Base-by-base conservation (phyloP, 2,113 vertebrate species). In the Megalops atlanticus region DNA sequence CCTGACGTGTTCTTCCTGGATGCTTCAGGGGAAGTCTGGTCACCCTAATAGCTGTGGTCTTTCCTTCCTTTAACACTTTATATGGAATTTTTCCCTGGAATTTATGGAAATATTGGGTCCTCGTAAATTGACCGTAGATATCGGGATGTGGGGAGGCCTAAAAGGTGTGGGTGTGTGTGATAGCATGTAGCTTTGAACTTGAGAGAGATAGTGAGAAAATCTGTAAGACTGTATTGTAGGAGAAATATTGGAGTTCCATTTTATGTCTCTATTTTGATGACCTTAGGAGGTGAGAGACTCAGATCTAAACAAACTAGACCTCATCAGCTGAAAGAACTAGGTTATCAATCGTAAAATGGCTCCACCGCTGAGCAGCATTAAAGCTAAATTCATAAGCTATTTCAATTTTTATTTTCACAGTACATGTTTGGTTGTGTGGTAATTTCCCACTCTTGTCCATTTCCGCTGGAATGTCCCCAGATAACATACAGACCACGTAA, bases 1-100 rank as follows among this genome's bases (percentile, higher is more conserved):
- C 54, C 52, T 68, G 52, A 16, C 2, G 35, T 14, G 18, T 10
- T n/a, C 14, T 33, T 14, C 11, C 47, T 27, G 18, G 39, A 49
- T n/a, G 49, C 47, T 69, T 58, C 58, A 81, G 74, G 90, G 91
- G 91, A 92, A 90, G 83, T 87, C 87, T 81, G 84, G 78, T 84
- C 86, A 90, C 87, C 89, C 87, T 87, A 76, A 78, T 82, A 64
- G 72, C 80, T 74, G 81, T 82, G 82, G 78, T 47, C 64, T 31
- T 79, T 70, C 78, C 71, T 84, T 79, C 77, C 24, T 21, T 72
- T 81, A 84, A 77, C 82, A 84, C 83, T 85, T 83, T 84, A 87
- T 88, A 85, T 86, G 87, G 84, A 79, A 83, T 81, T 85, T 80
- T 92, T 88, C 87, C 87, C 90, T 83, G 82, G 47, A 21, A 36